Evolutionary conservation across 2,113 vertebrate species (phyloP), one percentile per base, ranked within the genome.

Genomic region (Aldabrachelys gigantea): DNA sequence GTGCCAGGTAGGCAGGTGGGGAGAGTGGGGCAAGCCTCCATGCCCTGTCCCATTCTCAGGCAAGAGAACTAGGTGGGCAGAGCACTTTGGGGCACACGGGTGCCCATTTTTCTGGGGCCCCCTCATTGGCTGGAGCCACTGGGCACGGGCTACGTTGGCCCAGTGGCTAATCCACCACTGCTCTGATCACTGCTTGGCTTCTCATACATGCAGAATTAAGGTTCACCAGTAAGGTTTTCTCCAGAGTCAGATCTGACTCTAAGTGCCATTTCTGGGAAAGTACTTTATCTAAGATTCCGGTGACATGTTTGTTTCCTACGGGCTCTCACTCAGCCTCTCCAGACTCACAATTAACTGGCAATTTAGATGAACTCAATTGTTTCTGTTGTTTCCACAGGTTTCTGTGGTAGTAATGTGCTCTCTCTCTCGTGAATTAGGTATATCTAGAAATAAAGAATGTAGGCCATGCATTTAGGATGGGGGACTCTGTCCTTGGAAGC

Each of bases 121-220:
- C 24, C 25, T 10, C 10, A 27, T 57, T 27, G 56, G 25, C 56
- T 10, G 10, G 24, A 24, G 22, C 24, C 56, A 24, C 53, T 22
- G 53, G 53, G 19, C 19, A 54, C 10, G 10, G 56, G 56, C 24
- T 24, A 24, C 10, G 9, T 57, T 57, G 56, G 56, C 56, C 10
- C 56, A 57, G 56, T 27, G 56, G 56, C 56, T 27, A 57, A 57
- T 57, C 56, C 5, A 10, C 25, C 56, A 11, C 56, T 57, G 56
- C 25, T 57, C 25, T 57, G 56, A 12, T 27, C 56, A 79, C 80
- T 44, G 35, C 90, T 82, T 89, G 89, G 88, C 84, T 94, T 78
- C 78, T 90, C 80, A 82, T 86, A 80, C 87, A 83, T 86, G 82
- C 93, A 94, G 83, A 91, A 96, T 92, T 95, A 87, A 82, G 84